Percentiles rank a stretch among this genome's conserved stretches.
These are phyloP conservation scores for Pangasius krempfi DNA, from an alignment of 2,797 vertebrate species.

Conservation along the genomic window DNA sequence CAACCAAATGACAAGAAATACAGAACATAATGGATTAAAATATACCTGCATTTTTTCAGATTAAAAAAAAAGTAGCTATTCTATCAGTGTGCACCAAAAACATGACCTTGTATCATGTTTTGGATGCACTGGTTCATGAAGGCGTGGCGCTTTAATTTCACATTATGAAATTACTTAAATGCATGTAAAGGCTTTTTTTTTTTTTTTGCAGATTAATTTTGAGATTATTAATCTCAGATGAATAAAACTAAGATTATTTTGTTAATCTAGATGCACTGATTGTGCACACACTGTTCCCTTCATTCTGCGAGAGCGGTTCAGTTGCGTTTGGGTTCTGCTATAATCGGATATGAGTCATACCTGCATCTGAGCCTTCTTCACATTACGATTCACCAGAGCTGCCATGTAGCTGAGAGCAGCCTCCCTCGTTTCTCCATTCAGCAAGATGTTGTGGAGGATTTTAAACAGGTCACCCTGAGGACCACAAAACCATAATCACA, in stretches of 20 bases:
- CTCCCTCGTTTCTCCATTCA: conserved; percentile 96
- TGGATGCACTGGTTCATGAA: neutral
- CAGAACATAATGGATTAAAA: neutral
- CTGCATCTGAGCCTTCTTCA: conserved; percentile 99
- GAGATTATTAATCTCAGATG: too few relatives aligned
- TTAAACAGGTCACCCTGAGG: conserved; percentile 95
- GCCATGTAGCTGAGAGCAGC: conserved; percentile 96
- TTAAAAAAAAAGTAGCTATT: neutral
- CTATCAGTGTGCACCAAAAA: neutral
- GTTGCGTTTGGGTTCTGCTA: neutral
- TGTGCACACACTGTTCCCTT: neutral
- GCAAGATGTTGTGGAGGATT: conserved; percentile 90
- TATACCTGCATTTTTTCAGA: neutral
- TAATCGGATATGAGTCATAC: conserved; percentile 67
- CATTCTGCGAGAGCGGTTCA: neutral
- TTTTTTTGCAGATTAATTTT: too few relatives aligned
- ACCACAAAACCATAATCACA: conserved; percentile 36
- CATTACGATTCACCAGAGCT: conserved; percentile 92
- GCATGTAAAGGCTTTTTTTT: neutral
- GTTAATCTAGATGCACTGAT: neutral
- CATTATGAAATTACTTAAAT: neutral
- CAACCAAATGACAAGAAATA: neutral
- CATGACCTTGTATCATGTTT: neutral
- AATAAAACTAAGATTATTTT: neutral
- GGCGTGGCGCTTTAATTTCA: neutral